Base-by-base conservation (phyloP, 2,113 vertebrate species). In the Erythrolamprus reginae region DNA sequence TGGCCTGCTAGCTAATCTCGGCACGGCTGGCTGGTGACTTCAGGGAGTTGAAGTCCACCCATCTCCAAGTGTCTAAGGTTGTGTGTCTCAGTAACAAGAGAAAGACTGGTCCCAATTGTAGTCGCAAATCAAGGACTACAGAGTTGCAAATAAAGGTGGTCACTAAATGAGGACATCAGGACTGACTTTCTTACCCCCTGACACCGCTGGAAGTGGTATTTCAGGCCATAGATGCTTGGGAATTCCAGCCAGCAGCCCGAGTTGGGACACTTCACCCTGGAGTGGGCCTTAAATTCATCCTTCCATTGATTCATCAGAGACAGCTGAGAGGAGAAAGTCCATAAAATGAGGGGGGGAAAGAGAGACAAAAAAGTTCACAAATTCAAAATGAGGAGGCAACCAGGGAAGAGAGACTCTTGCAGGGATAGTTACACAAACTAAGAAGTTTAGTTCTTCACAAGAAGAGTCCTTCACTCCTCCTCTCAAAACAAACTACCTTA, bases 131-230 rank as follows among this genome's bases (percentile, higher is more conserved):
- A 65, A 65, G 58, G 58, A 13, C 58, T n/a, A 42, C 0, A 56
- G 28, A 84, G 50, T 10, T 48, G n/a, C 33, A 91, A 91, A 61
- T 15, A 24, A 51, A 28, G 52, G 48, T 77, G 65, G 50, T 0
- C 52, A 53, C 12, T n/a, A 51, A 50, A 91, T 77, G 4, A 50
- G 84, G 56, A 87, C 26, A 6, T 21, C 91, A 45, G 88, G 85
- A 61, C 38, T 0, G 3, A 45, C 56, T 23, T 93, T 91, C 98
- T 98, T 97, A 99, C 98, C 98, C 98, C 99, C 94, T 98, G 98
- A 97, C 98, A 99, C 94, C 99, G 98, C 95, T 99, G 98, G 96
- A 99, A 99, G 96, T 99, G 99, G 96, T 99, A 99, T 96, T 99
- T 99, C 96, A 99, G 98, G 91, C 99, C 98, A 85, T 98, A 99